Evolutionary conservation across 2,888 invertebrate genomes (phyloP).

Genomic region (Diplazon laetatorius): DNA sequence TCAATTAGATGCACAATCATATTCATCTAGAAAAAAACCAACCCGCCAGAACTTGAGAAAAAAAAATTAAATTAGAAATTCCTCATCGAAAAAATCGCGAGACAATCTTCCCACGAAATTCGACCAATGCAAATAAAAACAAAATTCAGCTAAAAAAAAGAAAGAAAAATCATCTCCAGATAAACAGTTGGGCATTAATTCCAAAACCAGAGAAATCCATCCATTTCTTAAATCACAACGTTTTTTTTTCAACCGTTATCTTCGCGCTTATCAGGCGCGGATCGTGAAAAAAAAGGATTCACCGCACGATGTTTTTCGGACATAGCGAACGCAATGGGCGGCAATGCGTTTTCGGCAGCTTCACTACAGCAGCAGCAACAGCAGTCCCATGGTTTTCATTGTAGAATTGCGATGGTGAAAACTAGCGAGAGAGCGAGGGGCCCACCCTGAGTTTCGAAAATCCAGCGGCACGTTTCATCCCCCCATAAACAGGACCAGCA

Average conservation of each 20-base stretch:
- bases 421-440: conserved; percentile 31
- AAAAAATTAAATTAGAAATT: too few species aligned
- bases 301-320: conserved; percentile 29
- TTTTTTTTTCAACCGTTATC: conserved; percentile 42
- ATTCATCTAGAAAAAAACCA: too few species aligned
- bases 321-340: conserved; percentile 10
- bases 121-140: not conserved
- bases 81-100: too few species aligned
- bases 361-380: too few species aligned
- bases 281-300: conserved; percentile 37
- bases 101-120: not conserved
- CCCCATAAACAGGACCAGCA: conserved; percentile 39
- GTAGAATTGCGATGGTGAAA: conserved; percentile 31
- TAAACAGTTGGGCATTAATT: conserved; percentile 36
- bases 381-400: conserved; percentile 4
- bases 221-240: conserved; percentile 12
- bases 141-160: too few species aligned
- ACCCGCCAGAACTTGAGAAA: too few species aligned
- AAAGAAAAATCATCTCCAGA: too few species aligned
- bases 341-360: too few species aligned
- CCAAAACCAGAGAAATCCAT: not conserved
- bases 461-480: conserved; percentile 76
- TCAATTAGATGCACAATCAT: too few species aligned
- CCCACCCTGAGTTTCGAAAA: conserved; percentile 69
- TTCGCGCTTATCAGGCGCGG: conserved; percentile 35